These are phyloP conservation scores for Caenorhabditis imperialis DNA, from an alignment of 2,888 invertebrate species.

Conservation along the genomic window DNA sequence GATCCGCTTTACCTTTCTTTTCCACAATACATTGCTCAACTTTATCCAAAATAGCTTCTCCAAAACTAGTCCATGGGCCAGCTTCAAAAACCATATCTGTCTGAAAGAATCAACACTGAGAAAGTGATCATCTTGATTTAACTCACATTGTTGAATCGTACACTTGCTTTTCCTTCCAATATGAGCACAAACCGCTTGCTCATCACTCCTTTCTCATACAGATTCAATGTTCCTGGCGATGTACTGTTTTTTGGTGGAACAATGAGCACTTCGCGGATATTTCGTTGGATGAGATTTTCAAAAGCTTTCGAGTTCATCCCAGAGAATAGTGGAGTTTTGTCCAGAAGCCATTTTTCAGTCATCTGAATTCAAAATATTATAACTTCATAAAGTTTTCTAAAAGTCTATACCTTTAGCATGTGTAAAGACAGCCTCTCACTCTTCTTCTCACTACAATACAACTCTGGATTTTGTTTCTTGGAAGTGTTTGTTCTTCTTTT, in stretches of 20 bases:
- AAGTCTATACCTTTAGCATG: conserved; percentile 31
- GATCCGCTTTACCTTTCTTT: conserved; percentile 24
- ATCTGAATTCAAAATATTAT: conserved; percentile 29
- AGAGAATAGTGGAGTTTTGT: conserved; percentile 44
- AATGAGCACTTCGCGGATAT: conserved; percentile 51
- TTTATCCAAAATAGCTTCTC: conserved; percentile 80
- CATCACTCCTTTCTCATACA: conserved; percentile 80
- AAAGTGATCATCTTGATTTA: neutral
- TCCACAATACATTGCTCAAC: conserved; percentile 29
- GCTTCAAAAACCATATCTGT: conserved; percentile 86
- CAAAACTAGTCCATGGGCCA: conserved; percentile 96
- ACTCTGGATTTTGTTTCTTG: conserved; percentile 30
- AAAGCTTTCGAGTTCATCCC: conserved; percentile 47
- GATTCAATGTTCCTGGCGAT: conserved; percentile 38
- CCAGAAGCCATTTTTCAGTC: conserved; percentile 44
- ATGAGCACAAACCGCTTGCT: conserved; percentile 93
- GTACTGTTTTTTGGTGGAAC: conserved; percentile 38
- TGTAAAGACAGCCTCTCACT: conserved; percentile 46
- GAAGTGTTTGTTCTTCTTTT: conserved; percentile 51
- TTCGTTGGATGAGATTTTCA: conserved; percentile 55
- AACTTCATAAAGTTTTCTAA: neutral
- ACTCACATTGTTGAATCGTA: conserved; percentile 45
- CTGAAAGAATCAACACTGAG: conserved; percentile 23
- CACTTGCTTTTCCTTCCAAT: conserved; percentile 85
- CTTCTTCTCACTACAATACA: conserved; percentile 48